Percentiles rank a stretch among this genome's conserved stretches.
phyloP scores from a whole-genome alignment of 1,140 invertebrate genomes.

The Daktulosphaira vitifoliae region DNA sequence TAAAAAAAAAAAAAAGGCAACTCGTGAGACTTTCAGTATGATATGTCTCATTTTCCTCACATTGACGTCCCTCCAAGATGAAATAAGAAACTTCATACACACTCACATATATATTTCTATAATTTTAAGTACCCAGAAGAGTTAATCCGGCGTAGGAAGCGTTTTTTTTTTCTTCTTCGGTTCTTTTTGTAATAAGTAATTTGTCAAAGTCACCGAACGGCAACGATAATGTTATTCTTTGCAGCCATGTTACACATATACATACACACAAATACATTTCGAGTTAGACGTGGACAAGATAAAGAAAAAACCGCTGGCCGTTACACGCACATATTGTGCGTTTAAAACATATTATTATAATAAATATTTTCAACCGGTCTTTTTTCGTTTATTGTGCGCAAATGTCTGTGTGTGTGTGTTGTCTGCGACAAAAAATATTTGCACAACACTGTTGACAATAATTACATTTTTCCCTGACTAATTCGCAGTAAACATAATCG shows the following conservation, averaged over 20 bases:
- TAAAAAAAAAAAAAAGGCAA: slow-evolving; percentile 8
- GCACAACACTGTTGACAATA: no score
- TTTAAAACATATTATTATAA: background rate
- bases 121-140: slow-evolving; percentile 22
- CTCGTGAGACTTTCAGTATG: background rate
- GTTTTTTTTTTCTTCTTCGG: slow-evolving; percentile 3
- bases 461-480: no score
- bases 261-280: no score
- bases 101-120: slow-evolving; percentile 2
- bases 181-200: slow-evolving; percentile 22
- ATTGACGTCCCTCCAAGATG: no score
- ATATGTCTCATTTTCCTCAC: background rate
- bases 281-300: slow-evolving; percentile 9
- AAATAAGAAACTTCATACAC: no score
- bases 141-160: slow-evolving; percentile 31
- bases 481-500: no score
- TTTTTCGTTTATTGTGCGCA: background rate
- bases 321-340: background rate
- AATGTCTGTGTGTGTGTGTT: no score
- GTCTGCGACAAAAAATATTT: no score
- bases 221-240: slow-evolving; percentile 27
- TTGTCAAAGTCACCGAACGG: slow-evolving; percentile 25
- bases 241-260: slow-evolving; percentile 7
- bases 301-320: slow-evolving; percentile 11
- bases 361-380: slow-evolving; percentile 5